Conservation (phyloP, 2,113 vertebrate species). For the Lasiurus cinereus region DNA sequence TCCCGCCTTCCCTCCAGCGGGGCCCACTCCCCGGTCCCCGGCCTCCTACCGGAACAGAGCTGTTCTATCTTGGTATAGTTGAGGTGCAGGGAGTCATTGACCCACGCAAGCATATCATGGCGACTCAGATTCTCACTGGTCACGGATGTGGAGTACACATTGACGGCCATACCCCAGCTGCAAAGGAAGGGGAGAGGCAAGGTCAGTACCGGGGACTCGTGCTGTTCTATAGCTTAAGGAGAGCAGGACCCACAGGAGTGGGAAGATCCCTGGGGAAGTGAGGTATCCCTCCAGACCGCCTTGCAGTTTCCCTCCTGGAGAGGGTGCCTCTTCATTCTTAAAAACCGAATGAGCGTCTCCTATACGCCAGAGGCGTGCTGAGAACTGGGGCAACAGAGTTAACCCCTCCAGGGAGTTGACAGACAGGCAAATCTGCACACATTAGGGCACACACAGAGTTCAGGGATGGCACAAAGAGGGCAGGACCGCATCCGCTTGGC, state of each 20-base stretch:
- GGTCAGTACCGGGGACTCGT: not conserved
- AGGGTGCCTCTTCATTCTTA: not conserved
- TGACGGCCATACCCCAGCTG: slow-evolving; percentile 97
- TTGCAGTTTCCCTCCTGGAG: not conserved
- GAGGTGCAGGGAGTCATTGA: slow-evolving; percentile 97
- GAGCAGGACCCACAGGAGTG: not conserved
- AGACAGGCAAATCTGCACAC: not conserved
- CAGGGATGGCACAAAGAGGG: not conserved
- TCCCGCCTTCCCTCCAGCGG: not conserved
- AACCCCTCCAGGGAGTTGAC: not conserved
- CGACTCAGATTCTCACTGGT: slow-evolving; percentile 98
- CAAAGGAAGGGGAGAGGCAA: not conserved
- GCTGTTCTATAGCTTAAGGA: not conserved
- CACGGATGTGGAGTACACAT: slow-evolving; percentile 98
- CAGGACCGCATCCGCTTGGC: not conserved
- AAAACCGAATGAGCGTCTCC: not conserved
- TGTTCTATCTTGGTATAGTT: slow-evolving; percentile 97
- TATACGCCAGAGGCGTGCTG: not conserved
- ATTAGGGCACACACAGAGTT: not conserved
- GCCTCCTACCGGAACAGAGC: slow-evolving; percentile 93
- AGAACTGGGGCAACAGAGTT: not conserved
- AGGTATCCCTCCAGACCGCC: not conserved
- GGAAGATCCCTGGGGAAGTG: not conserved
- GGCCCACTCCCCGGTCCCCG: not conserved
- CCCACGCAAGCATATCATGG: slow-evolving; percentile 98